phyloP scores from a whole-genome alignment of 1,140 invertebrate species.

The Latrodectus geometricus region DNA sequence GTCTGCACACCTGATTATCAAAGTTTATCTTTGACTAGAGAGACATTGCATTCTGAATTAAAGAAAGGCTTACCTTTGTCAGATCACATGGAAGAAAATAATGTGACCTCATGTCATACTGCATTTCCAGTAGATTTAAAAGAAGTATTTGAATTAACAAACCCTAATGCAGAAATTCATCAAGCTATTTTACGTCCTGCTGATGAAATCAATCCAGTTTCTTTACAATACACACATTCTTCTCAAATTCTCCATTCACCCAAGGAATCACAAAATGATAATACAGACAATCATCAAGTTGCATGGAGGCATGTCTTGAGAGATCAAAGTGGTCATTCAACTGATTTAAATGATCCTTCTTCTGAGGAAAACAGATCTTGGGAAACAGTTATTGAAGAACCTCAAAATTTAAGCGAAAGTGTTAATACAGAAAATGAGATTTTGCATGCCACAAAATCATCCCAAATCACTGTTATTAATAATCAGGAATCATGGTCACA shows the following conservation, averaged over 20 bases:
- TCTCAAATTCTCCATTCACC: constrained; percentile 37
- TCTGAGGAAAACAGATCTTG: constrained; percentile 23
- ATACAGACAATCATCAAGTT: constrained; percentile 20
- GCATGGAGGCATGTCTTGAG: constrained; percentile 46
- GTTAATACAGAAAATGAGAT: constrained; percentile 9
- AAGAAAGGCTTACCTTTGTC: constrained; percentile 14
- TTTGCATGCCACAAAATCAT: constrained; percentile 23
- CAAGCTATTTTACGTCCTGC: constrained; percentile 35
- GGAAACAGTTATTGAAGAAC: constrained; percentile 40
- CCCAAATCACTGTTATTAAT: constrained; percentile 44
- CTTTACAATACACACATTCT: constrained; percentile 34
- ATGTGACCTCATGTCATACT: constrained; percentile 40
- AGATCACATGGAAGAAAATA: constrained; percentile 22
- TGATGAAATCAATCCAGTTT: constrained; percentile 6
- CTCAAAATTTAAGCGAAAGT: constrained; percentile 21
- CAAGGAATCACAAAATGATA: constrained; percentile 29
- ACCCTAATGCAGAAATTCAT: constrained; percentile 48
- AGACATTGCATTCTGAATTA: constrained; percentile 29
- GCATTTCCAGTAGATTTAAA: constrained; percentile 57
- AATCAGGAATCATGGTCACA: constrained; percentile 41
- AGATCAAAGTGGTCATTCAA: constrained; percentile 22
- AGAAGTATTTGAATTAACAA: constrained; percentile 57
- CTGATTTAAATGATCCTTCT: constrained; percentile 25
- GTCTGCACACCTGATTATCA: constrained; percentile 48
- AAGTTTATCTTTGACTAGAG: constrained; percentile 28